Percentiles rank a stretch among this genome's conserved stretches.
Evolutionary conservation across 2,888 invertebrate genomes (phyloP).

Genomic region (Asteroscopus sphinx): DNA sequence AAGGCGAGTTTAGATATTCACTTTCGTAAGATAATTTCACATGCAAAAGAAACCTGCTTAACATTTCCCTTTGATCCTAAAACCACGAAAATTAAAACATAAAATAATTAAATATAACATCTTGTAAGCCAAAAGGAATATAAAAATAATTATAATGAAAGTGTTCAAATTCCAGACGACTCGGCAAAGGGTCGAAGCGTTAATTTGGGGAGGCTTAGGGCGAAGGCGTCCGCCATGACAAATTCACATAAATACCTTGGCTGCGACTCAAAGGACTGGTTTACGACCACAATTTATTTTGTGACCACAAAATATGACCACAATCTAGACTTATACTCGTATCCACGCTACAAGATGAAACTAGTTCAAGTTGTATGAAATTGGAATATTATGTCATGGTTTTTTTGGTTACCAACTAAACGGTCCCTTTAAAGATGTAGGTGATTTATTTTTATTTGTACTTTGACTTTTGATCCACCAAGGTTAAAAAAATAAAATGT

Average conservation of each 20-base stretch:
- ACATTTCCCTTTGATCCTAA: slow-evolving; percentile 22
- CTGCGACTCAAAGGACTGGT: slow-evolving; percentile 16
- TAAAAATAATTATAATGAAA: slow-evolving; percentile 52
- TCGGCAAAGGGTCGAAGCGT: slow-evolving; percentile 55
- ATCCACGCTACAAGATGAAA: too few relatives aligned
- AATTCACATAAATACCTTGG: slow-evolving; percentile 53
- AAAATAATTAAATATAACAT: slow-evolving; percentile 53
- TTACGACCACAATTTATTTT: slow-evolving; percentile 12
- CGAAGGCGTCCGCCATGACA: slow-evolving; percentile 34
- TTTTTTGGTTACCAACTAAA: too few relatives aligned
- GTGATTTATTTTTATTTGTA: too few relatives aligned
- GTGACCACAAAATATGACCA: slow-evolving; percentile 8
- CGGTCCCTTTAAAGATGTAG: too few relatives aligned
- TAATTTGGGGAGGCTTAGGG: slow-evolving; percentile 55
- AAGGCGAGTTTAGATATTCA: slow-evolving; percentile 1
- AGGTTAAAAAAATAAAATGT: too few relatives aligned
- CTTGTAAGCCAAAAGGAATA: slow-evolving; percentile 44
- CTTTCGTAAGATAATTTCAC: slow-evolving; percentile 20
- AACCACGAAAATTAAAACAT: slow-evolving; percentile 40
- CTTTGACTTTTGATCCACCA: too few relatives aligned
- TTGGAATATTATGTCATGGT: too few relatives aligned
- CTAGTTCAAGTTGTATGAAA: too few relatives aligned
- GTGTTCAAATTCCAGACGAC: slow-evolving; percentile 30
- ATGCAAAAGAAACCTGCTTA: slow-evolving; percentile 8
- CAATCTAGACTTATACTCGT: not conserved